Base-by-base conservation (phyloP, 2,113 vertebrate genomes). In the Leptobrachium ailaonicum region DNA sequence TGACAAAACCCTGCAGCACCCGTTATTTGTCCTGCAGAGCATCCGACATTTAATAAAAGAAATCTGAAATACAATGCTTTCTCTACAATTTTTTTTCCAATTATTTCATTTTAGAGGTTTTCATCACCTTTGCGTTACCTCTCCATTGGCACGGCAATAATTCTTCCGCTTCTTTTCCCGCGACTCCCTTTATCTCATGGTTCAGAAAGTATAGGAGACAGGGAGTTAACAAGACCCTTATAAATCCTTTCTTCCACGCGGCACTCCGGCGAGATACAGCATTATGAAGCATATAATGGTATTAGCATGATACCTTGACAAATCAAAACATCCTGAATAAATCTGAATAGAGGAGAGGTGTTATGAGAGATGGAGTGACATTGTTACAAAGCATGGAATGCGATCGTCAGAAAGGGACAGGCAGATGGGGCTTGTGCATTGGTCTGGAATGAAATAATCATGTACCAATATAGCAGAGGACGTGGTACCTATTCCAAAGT, bases 351-450 rank as follows among this genome's bases (percentile, higher is more conserved):
- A 7, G 66, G 14, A 47, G 40, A 56, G 60, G 56, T 54, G 62
- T 47, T 42, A 62, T 42, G 70, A 73, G 70, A 73, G 60, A 73
- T 47, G 56, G 20, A 60, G 47, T 6, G 60, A 64, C 63, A 66
- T 62, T 73, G 60, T 32, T 62, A 71, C 20, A 66, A 64, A 63
- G 73, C 73, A 62, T 75, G 73, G 45, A 75, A 75, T 41, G 10
- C n/a, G 47, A 60, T 40, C 70, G 66, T 79, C 45, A 66, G 77
- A 72, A 47, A 43, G 67, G 67, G 58, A 64, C 77, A 73, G 66
- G 69, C 77, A 79, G 77, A 79, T 79, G 77, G 69, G 77, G 69
- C 70, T 58, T 73, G 70, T n/a, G 77, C 77, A 79, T 13, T 66
- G 58, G 20, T 71, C 67, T 79, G 77, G 77, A 79, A 66, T 64